Conservation (phyloP, 2,797 vertebrate genomes). For the Pangasius mekongensis region DNA sequence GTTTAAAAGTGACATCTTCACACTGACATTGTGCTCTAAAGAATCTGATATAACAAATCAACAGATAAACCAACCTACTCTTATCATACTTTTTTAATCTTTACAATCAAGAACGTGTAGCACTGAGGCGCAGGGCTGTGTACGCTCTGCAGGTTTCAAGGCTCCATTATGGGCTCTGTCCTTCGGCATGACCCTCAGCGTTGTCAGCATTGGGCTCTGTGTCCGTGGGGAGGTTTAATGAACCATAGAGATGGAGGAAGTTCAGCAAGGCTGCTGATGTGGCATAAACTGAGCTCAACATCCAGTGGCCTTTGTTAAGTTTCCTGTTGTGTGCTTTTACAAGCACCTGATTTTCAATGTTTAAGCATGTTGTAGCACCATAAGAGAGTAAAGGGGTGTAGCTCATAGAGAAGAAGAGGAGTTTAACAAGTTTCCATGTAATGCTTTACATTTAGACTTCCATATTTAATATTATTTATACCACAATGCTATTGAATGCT, state of each 20-base stretch:
- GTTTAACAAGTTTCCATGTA: background rate
- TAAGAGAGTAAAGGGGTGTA: background rate
- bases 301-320: slow-evolving; percentile 66
- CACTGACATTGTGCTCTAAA: background rate
- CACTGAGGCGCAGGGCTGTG: background rate
- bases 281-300: slow-evolving; percentile 45
- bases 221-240: slow-evolving; percentile 47
- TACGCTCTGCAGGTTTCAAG: slow-evolving; percentile 33
- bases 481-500: background rate
- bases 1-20: background rate
- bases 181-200: slow-evolving; percentile 38
- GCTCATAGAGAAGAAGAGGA: background rate
- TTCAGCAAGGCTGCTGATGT: slow-evolving; percentile 36
- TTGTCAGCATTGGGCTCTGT: slow-evolving; percentile 54
- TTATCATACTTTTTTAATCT: slow-evolving; percentile 7
- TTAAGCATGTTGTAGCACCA: background rate
- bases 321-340: slow-evolving; percentile 40
- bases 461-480: background rate
- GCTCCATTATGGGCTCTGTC: slow-evolving; percentile 33
- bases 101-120: slow-evolving; percentile 32
- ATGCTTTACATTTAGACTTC: background rate
- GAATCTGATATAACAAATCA: slow-evolving; percentile 12
- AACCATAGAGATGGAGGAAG: slow-evolving; percentile 64
- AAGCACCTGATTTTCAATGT: slow-evolving; percentile 6
- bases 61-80: background rate